Evolutionary conservation across 35 echinoderm and acorn worm genomes (phyloP), one percentile per base, ranked within the genome.

Genomic region (Strongylocentrotus purpuratus): DNA sequence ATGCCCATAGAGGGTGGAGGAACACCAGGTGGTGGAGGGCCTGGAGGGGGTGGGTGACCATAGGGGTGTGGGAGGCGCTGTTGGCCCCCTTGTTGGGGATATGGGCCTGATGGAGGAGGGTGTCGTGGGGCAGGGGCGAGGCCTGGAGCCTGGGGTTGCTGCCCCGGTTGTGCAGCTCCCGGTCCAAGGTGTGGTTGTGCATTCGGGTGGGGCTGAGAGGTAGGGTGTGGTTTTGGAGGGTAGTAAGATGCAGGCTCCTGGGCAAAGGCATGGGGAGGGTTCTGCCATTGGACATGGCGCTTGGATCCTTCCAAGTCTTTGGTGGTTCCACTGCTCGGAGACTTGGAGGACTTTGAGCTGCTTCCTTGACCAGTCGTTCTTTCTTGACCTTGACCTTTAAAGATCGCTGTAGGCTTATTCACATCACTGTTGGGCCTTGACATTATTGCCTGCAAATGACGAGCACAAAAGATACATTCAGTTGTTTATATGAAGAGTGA

Each of bases 381-480:
- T 41, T 89, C 87, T 89, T 89, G 87, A 46, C 87, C 87, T 41
- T 41, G 32, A 15, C 32, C 14, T 41, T 33, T 41, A 20, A 22
- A 33, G 45, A 31, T 41, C 45, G 25, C 32, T 18, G 87, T 33
- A 5, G 32, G 87, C 45, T 89, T 89, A 46, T 89, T 89, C 14
- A 89, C 87, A 89, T 89, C 87, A 46, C 87, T 89, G 11, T 95
- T 97, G 46, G 90, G 94, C 61, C 96, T 95, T 94, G 96, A 94
- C 85, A 97, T 70, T 59, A 97, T 97, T 22, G 96, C 94, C 96
- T 97, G 89, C 20, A 78, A 5, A 28, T 78, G 22, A 78, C 7
- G 7, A 52, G 55, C 18, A 94, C 48, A 96, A 48, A 48, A 46
- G 46, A 18, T 86, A 22, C 31, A 96, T 92, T 59, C 52, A 59